phyloP scores from a whole-genome alignment of 2,797 vertebrate genomes.

The Denticeps clupeoides region DNA sequence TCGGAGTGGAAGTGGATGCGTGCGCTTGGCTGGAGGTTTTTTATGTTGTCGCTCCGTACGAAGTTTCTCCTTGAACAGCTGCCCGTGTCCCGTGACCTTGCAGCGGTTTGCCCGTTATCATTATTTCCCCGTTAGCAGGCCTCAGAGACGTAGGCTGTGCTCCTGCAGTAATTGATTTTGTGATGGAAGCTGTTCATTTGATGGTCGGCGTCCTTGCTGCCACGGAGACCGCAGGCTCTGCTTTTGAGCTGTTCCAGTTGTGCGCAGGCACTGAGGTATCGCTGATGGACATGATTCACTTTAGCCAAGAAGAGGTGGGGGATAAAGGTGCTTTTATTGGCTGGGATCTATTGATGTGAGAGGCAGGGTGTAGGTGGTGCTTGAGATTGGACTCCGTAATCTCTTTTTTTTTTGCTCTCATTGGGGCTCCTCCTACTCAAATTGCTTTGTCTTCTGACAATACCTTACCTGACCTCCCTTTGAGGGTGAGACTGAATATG shows the following conservation, averaged over 20 bases:
- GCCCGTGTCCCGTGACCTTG: constrained; percentile 68
- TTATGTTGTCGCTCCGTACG: not conserved
- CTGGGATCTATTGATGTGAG: not conserved
- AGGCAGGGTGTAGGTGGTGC: not conserved
- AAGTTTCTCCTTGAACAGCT: not conserved
- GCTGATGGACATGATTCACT: not conserved
- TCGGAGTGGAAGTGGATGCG: not conserved
- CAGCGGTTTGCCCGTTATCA: constrained; percentile 56
- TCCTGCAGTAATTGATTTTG: constrained; percentile 88
- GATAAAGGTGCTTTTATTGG: constrained; percentile 24
- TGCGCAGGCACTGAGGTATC: not conserved
- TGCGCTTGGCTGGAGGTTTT: not conserved
- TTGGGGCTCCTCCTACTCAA: too few relatives aligned
- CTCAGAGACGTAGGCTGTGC: constrained; percentile 63
- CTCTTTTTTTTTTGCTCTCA: not conserved
- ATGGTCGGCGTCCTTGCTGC: constrained; percentile 60
- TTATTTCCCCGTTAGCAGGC: constrained; percentile 66
- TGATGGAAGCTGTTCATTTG: constrained; percentile 91
- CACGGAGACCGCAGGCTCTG: constrained; percentile 71
- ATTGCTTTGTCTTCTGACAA: too few relatives aligned
- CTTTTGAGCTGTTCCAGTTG: constrained; percentile 44
- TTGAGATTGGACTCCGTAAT: not conserved
- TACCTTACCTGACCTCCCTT: too few relatives aligned
- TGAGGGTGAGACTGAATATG: too few relatives aligned
- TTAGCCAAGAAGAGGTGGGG: not conserved